Base-by-base conservation (phyloP, 2,113 vertebrate species). In the Poeciliopsis turrubarensis region DNA sequence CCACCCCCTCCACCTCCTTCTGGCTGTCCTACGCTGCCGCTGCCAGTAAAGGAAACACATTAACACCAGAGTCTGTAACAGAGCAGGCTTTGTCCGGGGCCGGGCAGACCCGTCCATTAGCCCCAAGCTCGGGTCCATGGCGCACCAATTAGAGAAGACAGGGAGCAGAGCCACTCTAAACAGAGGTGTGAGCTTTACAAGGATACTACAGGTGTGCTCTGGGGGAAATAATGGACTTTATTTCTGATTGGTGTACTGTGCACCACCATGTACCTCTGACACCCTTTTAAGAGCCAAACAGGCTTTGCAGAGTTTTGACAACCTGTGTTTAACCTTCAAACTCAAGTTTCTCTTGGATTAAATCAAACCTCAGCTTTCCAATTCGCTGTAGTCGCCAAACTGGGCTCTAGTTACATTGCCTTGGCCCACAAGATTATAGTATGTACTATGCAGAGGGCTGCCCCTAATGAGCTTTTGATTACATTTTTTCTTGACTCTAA, bases 1-100 rank as follows among this genome's bases (percentile, higher is more conserved):
- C 47, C 73, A 29, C 37, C 54, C 60, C 47, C 68, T 65, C 81
- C 72, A 26, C 68, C 84, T 79, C 85, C 81, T 75, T 69, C 86
- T 81, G 80, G 80, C 86, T 63, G 87, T 81, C 87, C 79, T 79
- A 89, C 77, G 67, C 82, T 86, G 86, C 85, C 57, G 85, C 87
- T 92, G 91, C 92, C 91, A 92, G 92, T 92, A 93, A 92, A 92
- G 90, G 91, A 92, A 92, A 90, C 92, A 89, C 90, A 93, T 91
- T 91, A 92, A 92, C 91, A 91, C 91, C 74, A 73, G 62, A 62
- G 90, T 86, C 88, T 84, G 89, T 79, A 92, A 93, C 92, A 92
- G 92, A 89, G 89, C 75, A 31, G 74, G 88, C 92, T 92, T 93
- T 93, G 92, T 93, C 86, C 85, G 1, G 65, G 60, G 82, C 72